These are phyloP conservation scores for Podarcis lilfordi DNA, from an alignment of 2,797 vertebrate genomes.

Conservation along the genomic window DNA sequence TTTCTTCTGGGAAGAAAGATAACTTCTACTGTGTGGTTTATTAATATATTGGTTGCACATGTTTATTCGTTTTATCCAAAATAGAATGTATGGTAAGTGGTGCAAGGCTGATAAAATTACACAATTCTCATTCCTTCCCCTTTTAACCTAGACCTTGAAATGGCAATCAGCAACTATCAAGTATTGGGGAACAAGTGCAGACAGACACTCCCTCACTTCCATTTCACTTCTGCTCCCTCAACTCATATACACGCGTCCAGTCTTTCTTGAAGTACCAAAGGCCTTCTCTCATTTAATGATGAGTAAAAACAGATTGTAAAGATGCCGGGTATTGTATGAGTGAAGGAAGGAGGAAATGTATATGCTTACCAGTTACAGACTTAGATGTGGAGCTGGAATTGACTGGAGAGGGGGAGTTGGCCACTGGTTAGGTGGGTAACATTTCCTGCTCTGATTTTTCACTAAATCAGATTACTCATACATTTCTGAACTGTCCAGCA, in stretches of 20 bases:
- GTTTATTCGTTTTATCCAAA: neutral
- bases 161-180: neutral
- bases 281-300: neutral
- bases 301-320: neutral
- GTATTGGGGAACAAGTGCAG: neutral
- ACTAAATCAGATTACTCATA: too few relatives aligned
- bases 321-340: neutral
- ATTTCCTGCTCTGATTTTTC: too few relatives aligned
- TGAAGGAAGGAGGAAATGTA: neutral
- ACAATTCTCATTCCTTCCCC: too few relatives aligned
- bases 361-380: too few relatives aligned
- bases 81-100: neutral
- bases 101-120: neutral
- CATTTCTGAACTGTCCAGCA: too few relatives aligned
- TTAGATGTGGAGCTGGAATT: too few relatives aligned
- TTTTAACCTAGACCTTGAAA: neutral
- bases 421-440: too few relatives aligned
- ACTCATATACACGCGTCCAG: neutral
- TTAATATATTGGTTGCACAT: neutral
- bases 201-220: neutral
- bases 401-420: too few relatives aligned
- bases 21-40: neutral
- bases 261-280: neutral
- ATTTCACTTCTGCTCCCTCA: neutral
- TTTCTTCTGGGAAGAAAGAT: slow-evolving; percentile 41